A percentile compares a stretch with the other conserved stretches of the same genome.
Evolutionary conservation across 2,888 invertebrate genomes (phyloP).

Genomic region (Drosophila trichaetosa): DNA sequence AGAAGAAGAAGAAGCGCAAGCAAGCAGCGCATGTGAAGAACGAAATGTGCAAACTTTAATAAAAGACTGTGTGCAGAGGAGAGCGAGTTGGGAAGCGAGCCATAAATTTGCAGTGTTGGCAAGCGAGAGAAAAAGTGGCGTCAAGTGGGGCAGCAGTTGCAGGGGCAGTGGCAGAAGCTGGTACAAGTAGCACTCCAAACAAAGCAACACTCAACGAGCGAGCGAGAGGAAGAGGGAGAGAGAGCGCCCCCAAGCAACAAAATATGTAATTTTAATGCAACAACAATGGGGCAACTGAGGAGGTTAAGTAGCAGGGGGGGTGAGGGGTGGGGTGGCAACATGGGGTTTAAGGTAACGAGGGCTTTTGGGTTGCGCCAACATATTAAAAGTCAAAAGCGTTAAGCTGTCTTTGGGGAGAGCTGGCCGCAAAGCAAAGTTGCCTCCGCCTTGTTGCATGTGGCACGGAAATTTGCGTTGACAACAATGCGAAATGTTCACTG

Average conservation of each 20-base stretch:
- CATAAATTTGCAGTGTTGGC: slow-evolving; percentile 67
- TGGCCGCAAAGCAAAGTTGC: slow-evolving; percentile 33
- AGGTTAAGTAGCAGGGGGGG: background rate
- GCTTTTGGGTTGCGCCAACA: slow-evolving; percentile 64
- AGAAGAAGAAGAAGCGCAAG: background rate
- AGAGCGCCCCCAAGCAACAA: slow-evolving; percentile 37
- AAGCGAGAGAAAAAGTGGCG: slow-evolving; percentile 18
- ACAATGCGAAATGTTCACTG: slow-evolving; percentile 66
- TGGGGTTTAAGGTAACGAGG: slow-evolving; percentile 49
- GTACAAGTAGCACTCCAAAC: slow-evolving; percentile 74
- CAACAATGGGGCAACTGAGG: slow-evolving; percentile 36
- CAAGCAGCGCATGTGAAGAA: slow-evolving; percentile 52
- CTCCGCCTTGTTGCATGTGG: slow-evolving; percentile 65
- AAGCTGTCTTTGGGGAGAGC: slow-evolving; percentile 39
- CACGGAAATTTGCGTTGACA: slow-evolving; percentile 72
- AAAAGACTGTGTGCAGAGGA: slow-evolving; percentile 49
- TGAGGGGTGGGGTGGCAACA: background rate
- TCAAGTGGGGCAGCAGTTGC: background rate
- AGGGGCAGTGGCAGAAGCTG: background rate
- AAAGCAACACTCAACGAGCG: slow-evolving; percentile 75
- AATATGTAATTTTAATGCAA: slow-evolving; percentile 71
- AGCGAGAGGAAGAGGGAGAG: background rate
- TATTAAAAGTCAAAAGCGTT: slow-evolving; percentile 77
- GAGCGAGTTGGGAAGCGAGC: slow-evolving; percentile 15
- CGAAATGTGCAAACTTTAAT: slow-evolving; percentile 77